Evolutionary conservation across 2,888 invertebrate species (phyloP).

Genomic region (Globia sparganii): DNA sequence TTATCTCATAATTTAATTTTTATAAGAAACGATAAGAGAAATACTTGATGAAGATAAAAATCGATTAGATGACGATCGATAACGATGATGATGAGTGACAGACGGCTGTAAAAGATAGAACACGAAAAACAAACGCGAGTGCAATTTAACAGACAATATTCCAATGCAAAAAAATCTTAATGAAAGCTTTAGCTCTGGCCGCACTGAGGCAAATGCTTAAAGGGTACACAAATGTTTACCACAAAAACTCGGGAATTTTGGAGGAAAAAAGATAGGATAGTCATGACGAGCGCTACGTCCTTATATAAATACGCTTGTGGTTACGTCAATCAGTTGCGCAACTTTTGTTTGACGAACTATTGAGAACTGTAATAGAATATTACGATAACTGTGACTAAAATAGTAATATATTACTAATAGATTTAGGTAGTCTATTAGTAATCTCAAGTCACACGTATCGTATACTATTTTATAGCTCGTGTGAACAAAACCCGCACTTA

Average conservation of each 20-base stretch:
- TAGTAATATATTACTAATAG: no score
- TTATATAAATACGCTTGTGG: background rate
- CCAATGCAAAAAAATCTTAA: background rate
- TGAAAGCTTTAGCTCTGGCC: background rate
- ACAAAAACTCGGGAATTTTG: background rate
- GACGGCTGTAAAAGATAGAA: conserved; percentile 12
- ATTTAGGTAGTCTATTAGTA: no score
- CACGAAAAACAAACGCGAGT: conserved; percentile 1
- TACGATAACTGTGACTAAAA: no score
- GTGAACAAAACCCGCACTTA: no score
- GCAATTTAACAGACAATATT: conserved; percentile 7
- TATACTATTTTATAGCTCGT: no score
- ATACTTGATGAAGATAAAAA: conserved; percentile 9
- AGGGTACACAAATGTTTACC: background rate
- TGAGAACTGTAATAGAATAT: no score
- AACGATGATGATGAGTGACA: no score
- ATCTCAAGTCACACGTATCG: no score
- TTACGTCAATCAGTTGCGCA: background rate
- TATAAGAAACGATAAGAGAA: conserved; percentile 20
- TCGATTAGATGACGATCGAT: conserved; percentile 24
- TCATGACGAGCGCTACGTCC: background rate
- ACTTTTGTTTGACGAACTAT: background rate
- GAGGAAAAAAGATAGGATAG: background rate
- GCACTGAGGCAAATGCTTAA: background rate
- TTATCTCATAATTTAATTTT: background rate